Conservation (phyloP, 1,140 invertebrate genomes). For the Zaprionus davidi region DNA sequence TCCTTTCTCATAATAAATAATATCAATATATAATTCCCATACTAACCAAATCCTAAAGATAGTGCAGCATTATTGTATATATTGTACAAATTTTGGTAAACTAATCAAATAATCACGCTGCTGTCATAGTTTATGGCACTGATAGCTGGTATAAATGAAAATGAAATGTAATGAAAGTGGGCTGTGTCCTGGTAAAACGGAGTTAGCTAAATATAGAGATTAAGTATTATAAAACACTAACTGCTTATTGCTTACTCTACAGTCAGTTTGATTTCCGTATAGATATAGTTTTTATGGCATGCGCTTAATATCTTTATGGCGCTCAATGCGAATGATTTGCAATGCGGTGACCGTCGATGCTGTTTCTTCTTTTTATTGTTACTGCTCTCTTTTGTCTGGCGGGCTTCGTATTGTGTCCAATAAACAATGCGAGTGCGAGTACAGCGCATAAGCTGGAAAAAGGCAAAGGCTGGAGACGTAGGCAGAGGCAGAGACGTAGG, state of each 20-base stretch:
- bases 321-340: constrained; percentile 42
- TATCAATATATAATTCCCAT: no score
- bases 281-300: not conserved
- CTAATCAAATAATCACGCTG: not conserved
- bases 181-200: not conserved
- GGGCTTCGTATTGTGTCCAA: constrained; percentile 53
- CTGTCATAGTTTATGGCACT: not conserved
- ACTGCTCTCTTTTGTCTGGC: constrained; percentile 60
- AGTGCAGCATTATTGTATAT: not conserved
- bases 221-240: not conserved
- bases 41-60: not conserved
- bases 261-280: not conserved
- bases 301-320: not conserved
- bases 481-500: not conserved
- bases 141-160: not conserved
- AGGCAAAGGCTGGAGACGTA: not conserved
- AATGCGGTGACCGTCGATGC: constrained; percentile 40
- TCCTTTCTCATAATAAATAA: no score
- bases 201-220: not conserved
- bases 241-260: not conserved
- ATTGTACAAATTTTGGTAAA: not conserved
- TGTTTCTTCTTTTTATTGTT: constrained; percentile 54
- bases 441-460: constrained; percentile 25
- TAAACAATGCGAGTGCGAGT: constrained; percentile 57
- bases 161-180: not conserved